Conservation (phyloP, 2,113 vertebrate species). For the Antechinus flavipes region DNA sequence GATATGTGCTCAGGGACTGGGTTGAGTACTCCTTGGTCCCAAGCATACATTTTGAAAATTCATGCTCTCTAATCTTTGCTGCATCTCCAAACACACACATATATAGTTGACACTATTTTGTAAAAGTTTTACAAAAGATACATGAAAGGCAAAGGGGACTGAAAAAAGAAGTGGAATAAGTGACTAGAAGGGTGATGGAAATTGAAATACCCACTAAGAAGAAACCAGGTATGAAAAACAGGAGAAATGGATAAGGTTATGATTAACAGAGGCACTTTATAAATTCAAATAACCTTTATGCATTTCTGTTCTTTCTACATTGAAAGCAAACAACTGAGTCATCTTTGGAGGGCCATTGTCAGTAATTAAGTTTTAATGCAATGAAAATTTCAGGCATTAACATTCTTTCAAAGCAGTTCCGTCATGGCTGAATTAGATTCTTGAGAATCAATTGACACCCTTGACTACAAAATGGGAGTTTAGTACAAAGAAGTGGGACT, state of each 20-base stretch:
- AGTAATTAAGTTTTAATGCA: constrained; percentile 20
- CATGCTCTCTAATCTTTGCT: constrained; percentile 11
- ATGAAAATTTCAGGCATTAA: constrained; percentile 11
- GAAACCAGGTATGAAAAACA: neutral
- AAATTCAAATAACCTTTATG: neutral
- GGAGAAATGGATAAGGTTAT: constrained; percentile 15
- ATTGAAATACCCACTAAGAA: constrained; percentile 26
- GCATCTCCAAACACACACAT: constrained; percentile 16
- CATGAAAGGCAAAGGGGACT: neutral
- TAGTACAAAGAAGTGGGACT: neutral
- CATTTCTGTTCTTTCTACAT: neutral
- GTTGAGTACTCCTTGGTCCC: neutral
- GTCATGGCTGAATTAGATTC: neutral
- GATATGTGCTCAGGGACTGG: neutral
- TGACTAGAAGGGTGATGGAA: neutral
- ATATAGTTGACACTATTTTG: neutral
- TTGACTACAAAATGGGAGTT: constrained; percentile 13
- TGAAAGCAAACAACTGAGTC: neutral
- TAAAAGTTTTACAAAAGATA: constrained; percentile 14
- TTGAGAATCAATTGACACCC: constrained; percentile 16
- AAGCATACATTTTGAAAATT: constrained; percentile 37
- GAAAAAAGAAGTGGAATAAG: neutral
- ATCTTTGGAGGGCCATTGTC: neutral
- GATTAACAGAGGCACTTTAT: constrained; percentile 19
- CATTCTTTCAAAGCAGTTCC: constrained; percentile 7